A percentile compares a stretch with the other conserved stretches of the same genome.
These are phyloP conservation scores for Zaprionus taronus DNA, from an alignment of 1,140 invertebrate genomes.

Conservation along the genomic window DNA sequence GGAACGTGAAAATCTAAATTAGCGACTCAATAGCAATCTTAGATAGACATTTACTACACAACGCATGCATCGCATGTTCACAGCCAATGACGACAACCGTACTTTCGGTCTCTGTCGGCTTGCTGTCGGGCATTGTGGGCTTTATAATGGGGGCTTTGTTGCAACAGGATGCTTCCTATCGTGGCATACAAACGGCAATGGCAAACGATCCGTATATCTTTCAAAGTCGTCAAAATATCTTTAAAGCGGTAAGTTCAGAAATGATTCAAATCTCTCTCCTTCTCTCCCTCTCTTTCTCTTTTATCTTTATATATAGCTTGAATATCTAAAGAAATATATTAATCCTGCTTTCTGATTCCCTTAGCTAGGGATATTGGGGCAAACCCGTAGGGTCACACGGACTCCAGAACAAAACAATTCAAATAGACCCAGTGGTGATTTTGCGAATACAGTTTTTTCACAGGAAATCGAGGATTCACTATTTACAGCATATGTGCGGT, in stretches of 20 bases:
- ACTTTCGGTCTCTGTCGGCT: slow-evolving; percentile 22
- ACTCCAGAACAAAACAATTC: neutral
- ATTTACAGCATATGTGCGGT: slow-evolving; percentile 32
- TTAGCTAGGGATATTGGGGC: slow-evolving; percentile 26
- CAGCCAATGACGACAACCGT: slow-evolving; percentile 18
- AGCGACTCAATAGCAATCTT: neutral
- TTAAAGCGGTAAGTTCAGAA: slow-evolving; percentile 44
- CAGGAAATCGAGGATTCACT: slow-evolving; percentile 13
- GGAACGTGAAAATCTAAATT: slow-evolving; percentile 13
- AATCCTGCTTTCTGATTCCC: too few relatives aligned
- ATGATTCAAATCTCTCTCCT: neutral
- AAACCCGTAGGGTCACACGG: neutral
- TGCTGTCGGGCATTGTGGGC: slow-evolving; percentile 34
- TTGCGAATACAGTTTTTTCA: neutral
- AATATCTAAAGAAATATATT: too few relatives aligned
- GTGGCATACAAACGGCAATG: slow-evolving; percentile 44
- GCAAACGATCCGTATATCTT: slow-evolving; percentile 54
- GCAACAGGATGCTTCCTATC: slow-evolving; percentile 60
- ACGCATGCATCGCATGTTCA: neutral
- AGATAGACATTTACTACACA: neutral
- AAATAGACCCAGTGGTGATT: neutral
- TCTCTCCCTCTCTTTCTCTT: neutral
- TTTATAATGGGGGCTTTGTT: slow-evolving; percentile 57
- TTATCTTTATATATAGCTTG: too few relatives aligned
- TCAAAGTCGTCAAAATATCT: slow-evolving; percentile 45